Conservation (phyloP, 2,113 vertebrate genomes). For the Chlorodrepanis virens region DNA sequence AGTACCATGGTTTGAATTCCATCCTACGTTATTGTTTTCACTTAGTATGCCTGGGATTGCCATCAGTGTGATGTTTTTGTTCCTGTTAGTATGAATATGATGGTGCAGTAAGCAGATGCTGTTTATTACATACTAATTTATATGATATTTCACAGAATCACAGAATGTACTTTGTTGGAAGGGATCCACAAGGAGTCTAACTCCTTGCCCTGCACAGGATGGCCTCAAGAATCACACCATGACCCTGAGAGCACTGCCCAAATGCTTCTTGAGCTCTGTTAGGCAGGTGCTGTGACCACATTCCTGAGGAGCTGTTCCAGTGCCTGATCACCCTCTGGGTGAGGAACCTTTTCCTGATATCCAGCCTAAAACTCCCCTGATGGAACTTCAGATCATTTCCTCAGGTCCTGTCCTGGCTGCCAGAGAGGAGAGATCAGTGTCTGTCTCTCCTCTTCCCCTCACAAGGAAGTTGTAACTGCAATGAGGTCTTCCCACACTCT, state of each 20-base stretch:
- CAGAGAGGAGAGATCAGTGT: background rate
- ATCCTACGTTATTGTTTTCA: background rate
- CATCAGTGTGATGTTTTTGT: background rate
- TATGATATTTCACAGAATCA: background rate
- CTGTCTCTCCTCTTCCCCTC: background rate
- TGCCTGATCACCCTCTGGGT: rapidly evolving
- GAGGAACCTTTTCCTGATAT: background rate
- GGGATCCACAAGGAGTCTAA: background rate
- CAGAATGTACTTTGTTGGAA: background rate
- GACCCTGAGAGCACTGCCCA: background rate
- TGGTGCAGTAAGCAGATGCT: background rate
- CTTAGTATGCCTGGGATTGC: background rate
- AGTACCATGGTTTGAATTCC: background rate
- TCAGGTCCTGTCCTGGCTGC: background rate
- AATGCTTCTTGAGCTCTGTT: background rate
- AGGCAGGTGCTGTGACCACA: background rate
- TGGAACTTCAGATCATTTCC: rapidly evolving
- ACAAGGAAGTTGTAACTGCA: rapidly evolving
- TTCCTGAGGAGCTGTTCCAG: background rate
- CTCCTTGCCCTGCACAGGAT: background rate
- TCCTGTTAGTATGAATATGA: background rate
- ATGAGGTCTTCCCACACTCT: rapidly evolving
- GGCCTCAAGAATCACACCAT: background rate
- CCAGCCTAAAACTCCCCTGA: background rate
- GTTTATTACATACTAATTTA: background rate